These are phyloP conservation scores for Calliphora vomitoria DNA, from an alignment of 2,888 invertebrate genomes.

Conservation along the genomic window DNA sequence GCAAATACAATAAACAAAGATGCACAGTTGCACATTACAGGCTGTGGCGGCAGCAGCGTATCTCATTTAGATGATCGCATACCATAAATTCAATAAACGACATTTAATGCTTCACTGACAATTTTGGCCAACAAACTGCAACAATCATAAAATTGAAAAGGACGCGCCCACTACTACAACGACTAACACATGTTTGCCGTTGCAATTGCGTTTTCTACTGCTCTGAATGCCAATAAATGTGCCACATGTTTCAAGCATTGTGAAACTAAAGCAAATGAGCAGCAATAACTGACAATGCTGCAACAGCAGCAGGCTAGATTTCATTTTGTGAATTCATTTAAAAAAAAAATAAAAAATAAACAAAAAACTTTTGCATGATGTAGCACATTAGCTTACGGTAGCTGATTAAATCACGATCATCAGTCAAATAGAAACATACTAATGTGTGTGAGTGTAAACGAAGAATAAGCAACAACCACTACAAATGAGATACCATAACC, in stretches of 20 bases:
- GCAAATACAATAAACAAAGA: conserved; percentile 66
- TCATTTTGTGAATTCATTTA: conserved; percentile 65
- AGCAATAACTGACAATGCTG: conserved; percentile 57
- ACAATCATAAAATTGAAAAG: conserved; percentile 74
- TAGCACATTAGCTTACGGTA: conserved; percentile 75
- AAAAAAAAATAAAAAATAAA: conserved; percentile 16
- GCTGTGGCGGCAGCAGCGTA: conserved; percentile 65
- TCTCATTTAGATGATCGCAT: conserved; percentile 75
- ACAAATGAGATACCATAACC: conserved; percentile 40
- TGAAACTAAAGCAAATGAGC: conserved; percentile 71
- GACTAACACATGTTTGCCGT: conserved; percentile 23
- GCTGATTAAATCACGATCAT: conserved; percentile 82
- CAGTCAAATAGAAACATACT: conserved; percentile 81
- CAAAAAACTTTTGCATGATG: conserved; percentile 70
- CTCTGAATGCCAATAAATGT: conserved; percentile 69
- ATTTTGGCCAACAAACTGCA: conserved; percentile 73
- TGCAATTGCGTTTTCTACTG: conserved; percentile 55
- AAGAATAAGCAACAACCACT: conserved; percentile 21
- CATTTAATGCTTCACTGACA: conserved; percentile 76
- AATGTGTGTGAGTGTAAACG: conserved; percentile 58
- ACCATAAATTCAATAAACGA: conserved; percentile 76
- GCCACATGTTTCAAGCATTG: conserved; percentile 64
- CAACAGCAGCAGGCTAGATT: conserved; percentile 63
- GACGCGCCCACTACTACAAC: conserved; percentile 71
- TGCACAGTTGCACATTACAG: conserved; percentile 65